These are phyloP conservation scores for Drosophila sulfurigaster DNA, from an alignment of 1,140 invertebrate species.

Conservation along the genomic window DNA sequence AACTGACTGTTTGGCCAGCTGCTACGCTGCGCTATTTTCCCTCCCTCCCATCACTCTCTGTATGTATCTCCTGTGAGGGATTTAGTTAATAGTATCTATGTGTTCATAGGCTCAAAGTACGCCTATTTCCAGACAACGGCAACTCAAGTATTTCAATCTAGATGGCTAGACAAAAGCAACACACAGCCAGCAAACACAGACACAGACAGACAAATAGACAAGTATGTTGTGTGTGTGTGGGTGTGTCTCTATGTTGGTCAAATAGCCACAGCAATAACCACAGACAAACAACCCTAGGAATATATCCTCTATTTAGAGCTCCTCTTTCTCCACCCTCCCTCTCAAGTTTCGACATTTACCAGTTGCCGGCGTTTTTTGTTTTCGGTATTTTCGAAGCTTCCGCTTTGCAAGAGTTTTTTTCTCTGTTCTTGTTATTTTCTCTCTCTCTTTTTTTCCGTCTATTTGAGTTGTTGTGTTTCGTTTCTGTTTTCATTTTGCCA, in stretches of 20 bases:
- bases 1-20: not conserved
- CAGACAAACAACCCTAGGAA: conserved; percentile 65
- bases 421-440: conserved; percentile 16
- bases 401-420: conserved; percentile 25
- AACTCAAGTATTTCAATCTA: conserved; percentile 45
- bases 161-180: conserved; percentile 44
- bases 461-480: conserved; percentile 15
- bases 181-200: conserved; percentile 10
- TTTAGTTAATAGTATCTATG: not conserved
- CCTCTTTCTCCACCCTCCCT: too few species aligned
- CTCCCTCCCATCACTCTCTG: not conserved
- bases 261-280: conserved; percentile 59
- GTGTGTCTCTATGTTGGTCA: conserved; percentile 43
- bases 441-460: not conserved
- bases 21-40: too few species aligned
- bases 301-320: conserved; percentile 1
- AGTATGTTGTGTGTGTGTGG: conserved; percentile 19
- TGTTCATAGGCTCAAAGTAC: not conserved
- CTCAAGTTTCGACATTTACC: conserved; percentile 10
- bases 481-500: conserved; percentile 51
- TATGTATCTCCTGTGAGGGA: not conserved
- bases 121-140: conserved; percentile 7
- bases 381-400: conserved; percentile 43
- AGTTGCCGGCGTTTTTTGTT: conserved; percentile 34
- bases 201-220: conserved; percentile 1